phyloP scores from a whole-genome alignment of 2,797 vertebrate genomes.

The Salmo trutta region DNA sequence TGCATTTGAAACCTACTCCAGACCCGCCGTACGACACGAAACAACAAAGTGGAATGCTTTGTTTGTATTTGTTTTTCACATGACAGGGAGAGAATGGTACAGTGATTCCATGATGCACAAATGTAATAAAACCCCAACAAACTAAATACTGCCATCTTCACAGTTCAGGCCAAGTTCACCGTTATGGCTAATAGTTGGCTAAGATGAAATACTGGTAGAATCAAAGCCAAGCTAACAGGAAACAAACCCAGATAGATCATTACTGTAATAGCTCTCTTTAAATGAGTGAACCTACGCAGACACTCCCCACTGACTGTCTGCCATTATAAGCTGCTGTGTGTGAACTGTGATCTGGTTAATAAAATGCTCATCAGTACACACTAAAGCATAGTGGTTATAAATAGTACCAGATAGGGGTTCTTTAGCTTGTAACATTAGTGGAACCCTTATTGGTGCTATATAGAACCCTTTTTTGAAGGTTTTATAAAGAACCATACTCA shows the following conservation, averaged over 20 bases:
- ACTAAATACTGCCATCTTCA: no score
- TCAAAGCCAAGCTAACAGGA: background rate
- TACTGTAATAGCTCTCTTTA: background rate
- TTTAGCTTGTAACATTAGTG: no score
- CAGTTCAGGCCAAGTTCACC: no score
- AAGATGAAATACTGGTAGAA: background rate
- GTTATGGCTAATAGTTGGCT: no score
- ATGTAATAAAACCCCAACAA: background rate
- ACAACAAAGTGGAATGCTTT: conserved; percentile 25
- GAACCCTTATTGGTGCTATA: no score
- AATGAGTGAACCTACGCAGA: conserved; percentile 8
- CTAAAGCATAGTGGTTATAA: background rate
- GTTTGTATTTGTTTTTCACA: conserved; percentile 39
- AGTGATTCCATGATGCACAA: conserved; percentile 7
- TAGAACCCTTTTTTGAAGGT: no score
- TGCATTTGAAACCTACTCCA: background rate
- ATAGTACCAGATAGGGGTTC: no score
- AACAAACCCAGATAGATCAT: background rate
- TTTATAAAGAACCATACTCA: no score
- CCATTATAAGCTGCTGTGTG: background rate
- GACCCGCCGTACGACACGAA: background rate
- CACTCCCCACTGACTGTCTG: background rate
- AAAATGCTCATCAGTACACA: conserved; percentile 3
- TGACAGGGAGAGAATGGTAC: conserved; percentile 14
- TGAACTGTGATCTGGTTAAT: conserved; percentile 1